Conservation (phyloP, 1,140 invertebrate species). For the Aphelenchoides fujianensis region DNA sequence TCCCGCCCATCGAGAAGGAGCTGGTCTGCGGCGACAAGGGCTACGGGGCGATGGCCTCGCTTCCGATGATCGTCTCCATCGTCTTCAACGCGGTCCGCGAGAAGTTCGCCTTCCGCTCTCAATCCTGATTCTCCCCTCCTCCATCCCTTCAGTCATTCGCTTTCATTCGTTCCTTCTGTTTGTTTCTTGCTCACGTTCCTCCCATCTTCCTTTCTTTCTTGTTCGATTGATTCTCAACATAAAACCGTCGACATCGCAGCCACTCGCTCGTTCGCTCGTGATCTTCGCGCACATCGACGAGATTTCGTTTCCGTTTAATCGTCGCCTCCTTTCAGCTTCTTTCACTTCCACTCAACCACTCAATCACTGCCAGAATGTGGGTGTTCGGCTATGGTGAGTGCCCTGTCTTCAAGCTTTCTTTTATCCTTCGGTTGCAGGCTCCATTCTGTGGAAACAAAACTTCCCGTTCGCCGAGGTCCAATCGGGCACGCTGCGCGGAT, state of each 20-base stretch:
- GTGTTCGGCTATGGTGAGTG: conserved; percentile 62
- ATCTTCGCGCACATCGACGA: no score
- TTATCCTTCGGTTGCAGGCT: no score
- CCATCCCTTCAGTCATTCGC: no score
- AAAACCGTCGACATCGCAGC: no score
- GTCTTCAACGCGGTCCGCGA: conserved; percentile 50
- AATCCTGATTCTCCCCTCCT: conserved; percentile 27
- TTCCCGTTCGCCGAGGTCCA: conserved; percentile 76
- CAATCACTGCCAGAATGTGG: no score
- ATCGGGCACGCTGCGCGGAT: conserved; percentile 77
- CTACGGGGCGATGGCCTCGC: conserved; percentile 88
- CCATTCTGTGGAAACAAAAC: conserved; percentile 77
- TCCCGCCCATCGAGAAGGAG: conserved; percentile 81
- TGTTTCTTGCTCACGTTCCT: conserved; percentile 18
- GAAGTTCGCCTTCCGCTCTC: conserved; percentile 58
- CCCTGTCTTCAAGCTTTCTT: conserved; percentile 10
- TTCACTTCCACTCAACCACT: no score
- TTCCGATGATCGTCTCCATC: conserved; percentile 71
- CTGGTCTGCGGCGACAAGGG: conserved; percentile 92
- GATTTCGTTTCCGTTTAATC: no score
- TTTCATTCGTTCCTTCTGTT: no score
- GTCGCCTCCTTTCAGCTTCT: conserved; percentile 4
- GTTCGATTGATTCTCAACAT: no score
- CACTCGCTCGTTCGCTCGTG: no score
- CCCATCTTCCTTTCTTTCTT: no score